Evolutionary conservation across 2,888 invertebrate genomes (phyloP).

Genomic region (Coelogynopora nodosa): DNA sequence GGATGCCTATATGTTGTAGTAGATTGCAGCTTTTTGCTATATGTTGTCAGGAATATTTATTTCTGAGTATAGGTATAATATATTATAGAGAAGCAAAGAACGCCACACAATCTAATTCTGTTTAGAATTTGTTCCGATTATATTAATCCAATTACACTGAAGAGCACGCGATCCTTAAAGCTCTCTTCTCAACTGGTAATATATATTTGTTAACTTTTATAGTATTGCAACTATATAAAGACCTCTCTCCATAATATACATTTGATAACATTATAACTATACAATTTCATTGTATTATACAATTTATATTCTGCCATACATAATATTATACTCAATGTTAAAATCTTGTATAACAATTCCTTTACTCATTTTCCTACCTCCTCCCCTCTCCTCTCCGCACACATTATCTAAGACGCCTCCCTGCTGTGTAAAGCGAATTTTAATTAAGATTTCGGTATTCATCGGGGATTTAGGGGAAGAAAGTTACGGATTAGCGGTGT

Average conservation of each 20-base stretch:
- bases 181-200: not conserved
- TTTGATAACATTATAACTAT: not conserved
- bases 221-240: not conserved
- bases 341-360: not conserved
- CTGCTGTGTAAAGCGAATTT: slow-evolving; percentile 4
- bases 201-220: not conserved
- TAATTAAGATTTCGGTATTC: not conserved
- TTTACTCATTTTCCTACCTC: not conserved
- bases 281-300: too few species aligned
- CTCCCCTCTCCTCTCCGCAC: not conserved
- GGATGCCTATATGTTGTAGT: too few species aligned
- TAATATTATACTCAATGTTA: not conserved
- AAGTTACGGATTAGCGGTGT: not conserved
- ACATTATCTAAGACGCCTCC: not conserved
- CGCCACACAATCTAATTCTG: not conserved
- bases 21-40: too few species aligned
- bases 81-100: not conserved
- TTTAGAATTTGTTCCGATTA: not conserved
- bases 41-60: not conserved
- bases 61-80: not conserved
- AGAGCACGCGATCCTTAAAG: not conserved
- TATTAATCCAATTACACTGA: not conserved
- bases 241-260: not conserved
- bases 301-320: too few species aligned
- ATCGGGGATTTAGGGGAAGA: not conserved